These are phyloP conservation scores for Propithecus perrieri DNA, from an alignment of 2,797 vertebrate species.

Conservation along the genomic window DNA sequence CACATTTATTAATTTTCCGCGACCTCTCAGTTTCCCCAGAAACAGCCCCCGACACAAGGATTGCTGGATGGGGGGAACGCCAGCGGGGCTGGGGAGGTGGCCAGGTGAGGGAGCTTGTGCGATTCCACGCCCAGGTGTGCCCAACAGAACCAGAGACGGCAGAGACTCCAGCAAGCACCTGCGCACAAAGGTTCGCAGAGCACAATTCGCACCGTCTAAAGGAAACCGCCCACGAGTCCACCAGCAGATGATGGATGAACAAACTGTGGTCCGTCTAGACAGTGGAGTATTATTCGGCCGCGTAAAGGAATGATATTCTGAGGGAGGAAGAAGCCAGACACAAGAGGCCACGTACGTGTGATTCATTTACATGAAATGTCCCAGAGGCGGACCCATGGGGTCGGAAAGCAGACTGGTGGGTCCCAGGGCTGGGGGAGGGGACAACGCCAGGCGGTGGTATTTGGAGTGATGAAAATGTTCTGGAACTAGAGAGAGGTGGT, in stretches of 20 bases:
- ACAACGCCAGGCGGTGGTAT: too few relatives aligned
- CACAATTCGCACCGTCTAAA: accelerated
- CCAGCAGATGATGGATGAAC: accelerated
- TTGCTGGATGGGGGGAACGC: not conserved
- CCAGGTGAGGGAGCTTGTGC: accelerated
- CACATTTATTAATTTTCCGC: not conserved
- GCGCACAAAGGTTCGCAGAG: not conserved
- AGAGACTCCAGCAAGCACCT: accelerated
- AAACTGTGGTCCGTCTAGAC: accelerated
- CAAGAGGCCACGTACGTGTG: accelerated
- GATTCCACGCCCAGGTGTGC: not conserved
- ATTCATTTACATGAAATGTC: not conserved
- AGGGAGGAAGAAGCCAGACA: not conserved
- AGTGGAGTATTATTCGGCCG: accelerated
- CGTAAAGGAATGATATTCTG: accelerated
- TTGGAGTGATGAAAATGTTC: too few relatives aligned
- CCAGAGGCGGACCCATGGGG: accelerated
- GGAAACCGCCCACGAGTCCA: accelerated
- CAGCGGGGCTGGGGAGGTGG: accelerated
- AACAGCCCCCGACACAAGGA: not conserved
- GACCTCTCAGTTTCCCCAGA: not conserved
- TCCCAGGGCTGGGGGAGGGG: not conserved
- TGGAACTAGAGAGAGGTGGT: accelerated
- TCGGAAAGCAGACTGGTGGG: accelerated
- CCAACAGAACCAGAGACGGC: not conserved